phyloP scores from a whole-genome alignment of 2,888 invertebrate species.

The Chymomyza fuscimana region DNA sequence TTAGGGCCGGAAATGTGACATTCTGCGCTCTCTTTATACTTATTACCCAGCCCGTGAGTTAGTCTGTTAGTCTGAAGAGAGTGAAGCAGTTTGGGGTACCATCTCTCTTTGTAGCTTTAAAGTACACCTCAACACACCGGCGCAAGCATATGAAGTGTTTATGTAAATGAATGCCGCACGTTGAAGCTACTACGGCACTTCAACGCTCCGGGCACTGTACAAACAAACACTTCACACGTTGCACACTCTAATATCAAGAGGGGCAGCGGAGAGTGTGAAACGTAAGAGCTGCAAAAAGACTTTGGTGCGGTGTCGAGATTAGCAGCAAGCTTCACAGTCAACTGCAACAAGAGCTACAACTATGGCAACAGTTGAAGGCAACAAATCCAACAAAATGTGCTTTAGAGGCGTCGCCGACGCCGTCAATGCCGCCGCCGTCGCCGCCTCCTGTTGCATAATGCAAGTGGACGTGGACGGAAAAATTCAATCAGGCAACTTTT shows the following conservation, averaged over 20 bases:
- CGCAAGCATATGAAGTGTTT: constrained; percentile 47
- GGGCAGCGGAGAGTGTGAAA: not conserved
- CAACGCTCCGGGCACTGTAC: not conserved
- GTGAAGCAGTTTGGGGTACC: not conserved
- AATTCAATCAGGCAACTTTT: constrained; percentile 63
- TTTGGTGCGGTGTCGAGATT: not conserved
- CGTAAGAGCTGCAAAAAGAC: constrained; percentile 5
- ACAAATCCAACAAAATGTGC: not conserved
- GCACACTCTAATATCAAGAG: constrained; percentile 8
- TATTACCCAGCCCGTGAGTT: not conserved
- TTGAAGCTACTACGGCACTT: constrained; percentile 13
- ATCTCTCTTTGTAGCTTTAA: constrained; percentile 30
- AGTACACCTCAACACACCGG: constrained; percentile 16
- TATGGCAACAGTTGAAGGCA: not conserved
- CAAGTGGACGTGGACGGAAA: constrained; percentile 19
- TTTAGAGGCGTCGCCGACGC: not conserved
- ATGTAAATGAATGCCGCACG: constrained; percentile 55
- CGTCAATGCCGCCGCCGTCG: not conserved
- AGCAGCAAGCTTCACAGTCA: not conserved
- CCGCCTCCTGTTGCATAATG: not conserved
- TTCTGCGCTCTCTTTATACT: constrained; percentile 20
- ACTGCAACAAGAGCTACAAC: not conserved
- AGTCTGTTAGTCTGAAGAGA: not conserved
- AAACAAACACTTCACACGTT: constrained; percentile 10
- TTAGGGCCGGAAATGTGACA: constrained; percentile 61